Percentiles rank a stretch among this genome's conserved stretches.
These are phyloP conservation scores for Rhodophaea formosa DNA, from an alignment of 2,888 invertebrate species.

Conservation along the genomic window DNA sequence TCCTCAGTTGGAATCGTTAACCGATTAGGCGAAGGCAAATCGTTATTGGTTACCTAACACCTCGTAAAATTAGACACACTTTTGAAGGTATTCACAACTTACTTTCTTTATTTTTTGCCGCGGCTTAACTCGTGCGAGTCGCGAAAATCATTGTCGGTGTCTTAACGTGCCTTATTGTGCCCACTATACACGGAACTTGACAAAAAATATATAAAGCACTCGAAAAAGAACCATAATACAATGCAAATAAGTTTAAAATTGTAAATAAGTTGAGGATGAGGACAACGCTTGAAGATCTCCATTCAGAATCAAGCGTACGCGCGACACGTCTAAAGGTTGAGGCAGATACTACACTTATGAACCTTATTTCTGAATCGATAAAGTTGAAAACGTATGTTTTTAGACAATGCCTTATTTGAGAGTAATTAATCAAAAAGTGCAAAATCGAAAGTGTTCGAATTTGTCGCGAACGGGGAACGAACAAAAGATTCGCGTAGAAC, in stretches of 20 bases:
- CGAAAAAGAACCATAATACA: conserved; percentile 16
- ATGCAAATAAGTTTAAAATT: conserved; percentile 11
- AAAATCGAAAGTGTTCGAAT: conserved; percentile 57
- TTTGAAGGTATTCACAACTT: conserved; percentile 27
- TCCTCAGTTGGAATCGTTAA: conserved; percentile 1
- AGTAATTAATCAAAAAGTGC: conserved; percentile 50
- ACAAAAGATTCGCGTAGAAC: conserved; percentile 35
- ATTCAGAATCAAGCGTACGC: conserved; percentile 33
- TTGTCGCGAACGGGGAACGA: conserved; percentile 28
- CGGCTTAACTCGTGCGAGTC: conserved; percentile 26
- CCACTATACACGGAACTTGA: conserved; percentile 16
- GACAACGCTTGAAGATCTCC: conserved; percentile 28
- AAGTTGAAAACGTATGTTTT: neutral
- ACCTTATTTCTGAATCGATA: neutral
- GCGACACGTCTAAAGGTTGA: neutral
- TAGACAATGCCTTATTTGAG: conserved; percentile 34
- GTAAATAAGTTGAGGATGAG: conserved; percentile 17
- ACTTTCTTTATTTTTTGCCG: conserved; percentile 19
- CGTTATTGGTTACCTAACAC: conserved; percentile 22
- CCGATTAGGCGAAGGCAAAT: conserved; percentile 15
- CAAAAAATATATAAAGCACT: conserved; percentile 13
- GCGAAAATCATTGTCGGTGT: conserved; percentile 29
- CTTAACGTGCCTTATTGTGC: conserved; percentile 27
- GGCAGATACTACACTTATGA: neutral
- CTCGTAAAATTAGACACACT: conserved; percentile 35